Base-by-base conservation (phyloP, 1,140 invertebrate genomes). In the Brachionus koreanus region DNA sequence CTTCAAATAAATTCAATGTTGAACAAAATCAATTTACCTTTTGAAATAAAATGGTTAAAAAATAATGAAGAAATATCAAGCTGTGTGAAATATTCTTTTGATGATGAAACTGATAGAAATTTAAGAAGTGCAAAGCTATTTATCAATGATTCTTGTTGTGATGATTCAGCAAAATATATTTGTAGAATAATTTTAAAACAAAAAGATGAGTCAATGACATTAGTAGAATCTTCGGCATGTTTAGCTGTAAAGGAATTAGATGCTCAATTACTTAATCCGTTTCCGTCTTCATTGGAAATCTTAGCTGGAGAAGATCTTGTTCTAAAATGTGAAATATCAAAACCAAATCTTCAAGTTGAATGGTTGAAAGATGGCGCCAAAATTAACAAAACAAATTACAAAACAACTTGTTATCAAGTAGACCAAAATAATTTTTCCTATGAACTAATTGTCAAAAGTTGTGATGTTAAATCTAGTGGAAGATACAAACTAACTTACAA, bases 301-400 rank as follows among this genome's bases (percentile, higher is more conserved):
- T 13, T 42, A 10, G 13, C 52, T 10, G 79, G 79, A 5, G 19
- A 82, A 67, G 37, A 65, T 23, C 9, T 82, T 33, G 12, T 33
- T 3, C 13, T 82, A 13, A 46, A 67, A 82, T 82, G 79, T 16
- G 23, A 46, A 43, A 25, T 82, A 2, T 52, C 43, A 6, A 82
- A 82, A 23, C 9, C 37, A n/a, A 23, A 65, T 46, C 35, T 52
- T n/a, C 37, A 16, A 19, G 79, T 82, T 23, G 79, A 52, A 29
- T 82, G 79, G 79, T 29, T 52, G 1, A 65, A 69, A 49, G 79
- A 82, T 35, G 19, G 29, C 16, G 7, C n/a, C 10, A 49, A 35
- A 43, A 61, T 82, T 61, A 4, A 2, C 6, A n/a, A n/a, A 16
- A 3, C 0, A 1, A 61, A 61, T 9, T 61, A 10, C 35, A 7